Conservation (phyloP, 2,797 vertebrate genomes). For the Pseudochirops corinnae region DNA sequence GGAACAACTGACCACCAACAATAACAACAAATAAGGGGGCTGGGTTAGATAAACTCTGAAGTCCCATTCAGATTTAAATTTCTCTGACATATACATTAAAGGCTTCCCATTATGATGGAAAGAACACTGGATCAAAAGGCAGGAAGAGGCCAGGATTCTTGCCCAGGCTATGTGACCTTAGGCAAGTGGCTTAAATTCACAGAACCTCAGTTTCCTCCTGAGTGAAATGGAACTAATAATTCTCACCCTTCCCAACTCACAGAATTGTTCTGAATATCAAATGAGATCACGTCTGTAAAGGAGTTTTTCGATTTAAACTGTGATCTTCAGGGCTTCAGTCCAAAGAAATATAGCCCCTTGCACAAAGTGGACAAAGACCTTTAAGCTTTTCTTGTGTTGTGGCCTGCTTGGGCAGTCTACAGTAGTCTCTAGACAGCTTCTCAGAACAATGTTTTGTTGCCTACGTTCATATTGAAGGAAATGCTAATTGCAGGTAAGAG, state of each 20-base stretch:
- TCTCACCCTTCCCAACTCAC: background rate
- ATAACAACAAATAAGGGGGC: background rate
- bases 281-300: background rate
- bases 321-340: background rate
- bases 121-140: background rate
- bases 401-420: background rate
- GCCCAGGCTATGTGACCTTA: background rate
- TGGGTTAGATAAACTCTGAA: background rate
- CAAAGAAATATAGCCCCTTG: background rate
- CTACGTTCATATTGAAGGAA: background rate
- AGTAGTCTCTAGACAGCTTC: background rate
- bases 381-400: background rate
- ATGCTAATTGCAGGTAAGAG: background rate
- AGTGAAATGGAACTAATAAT: background rate
- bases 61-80: background rate
- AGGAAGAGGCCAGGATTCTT: background rate
- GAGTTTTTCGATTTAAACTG: background rate
- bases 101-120: background rate
- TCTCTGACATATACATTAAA: background rate
- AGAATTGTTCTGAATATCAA: background rate
- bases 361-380: background rate
- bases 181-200: background rate
- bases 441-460: background rate
- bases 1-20: background rate
- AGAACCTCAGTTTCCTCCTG: background rate